Evolutionary conservation across 1,140 invertebrate species (phyloP).

Genomic region (Neelides sp.): DNA sequence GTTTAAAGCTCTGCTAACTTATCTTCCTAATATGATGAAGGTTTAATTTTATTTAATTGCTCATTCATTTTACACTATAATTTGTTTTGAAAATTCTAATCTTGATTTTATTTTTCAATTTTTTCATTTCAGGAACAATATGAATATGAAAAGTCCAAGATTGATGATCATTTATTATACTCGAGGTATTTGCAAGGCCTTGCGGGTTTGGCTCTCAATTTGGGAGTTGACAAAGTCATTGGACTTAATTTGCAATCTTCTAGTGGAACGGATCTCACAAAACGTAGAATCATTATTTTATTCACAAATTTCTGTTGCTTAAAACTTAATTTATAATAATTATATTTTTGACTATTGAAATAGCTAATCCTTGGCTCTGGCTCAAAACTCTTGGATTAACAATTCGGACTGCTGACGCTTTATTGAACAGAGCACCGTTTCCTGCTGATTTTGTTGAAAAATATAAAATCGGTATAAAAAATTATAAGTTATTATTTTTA

Average conservation of each 20-base stretch:
- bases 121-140: conserved; percentile 42
- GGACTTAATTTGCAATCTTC: background rate
- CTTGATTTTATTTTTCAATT: too few species aligned
- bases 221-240: conserved; percentile 45
- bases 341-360: background rate
- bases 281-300: background rate
- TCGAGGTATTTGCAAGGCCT: conserved; percentile 49
- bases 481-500: conserved; percentile 4
- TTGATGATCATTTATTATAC: conserved; percentile 48
- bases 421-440: conserved; percentile 41
- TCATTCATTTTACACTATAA: background rate
- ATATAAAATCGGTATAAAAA: conserved; percentile 28
- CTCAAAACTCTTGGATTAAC: conserved; percentile 44
- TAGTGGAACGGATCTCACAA: background rate
- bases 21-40: conserved; percentile 38
- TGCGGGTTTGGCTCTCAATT: conserved; percentile 42
- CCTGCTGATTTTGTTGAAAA: conserved; percentile 38
- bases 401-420: conserved; percentile 43
- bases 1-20: conserved; percentile 41
- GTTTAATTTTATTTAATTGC: conserved; percentile 1
- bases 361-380: conserved; percentile 47
- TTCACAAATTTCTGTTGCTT: too few species aligned
- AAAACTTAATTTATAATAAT: too few species aligned
- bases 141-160: conserved; percentile 43
- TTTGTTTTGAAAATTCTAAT: background rate